Percentiles rank a stretch among this genome's conserved stretches.
These are phyloP conservation scores for Lasius fuliginosus DNA, from an alignment of 2,888 invertebrate genomes.

Conservation along the genomic window DNA sequence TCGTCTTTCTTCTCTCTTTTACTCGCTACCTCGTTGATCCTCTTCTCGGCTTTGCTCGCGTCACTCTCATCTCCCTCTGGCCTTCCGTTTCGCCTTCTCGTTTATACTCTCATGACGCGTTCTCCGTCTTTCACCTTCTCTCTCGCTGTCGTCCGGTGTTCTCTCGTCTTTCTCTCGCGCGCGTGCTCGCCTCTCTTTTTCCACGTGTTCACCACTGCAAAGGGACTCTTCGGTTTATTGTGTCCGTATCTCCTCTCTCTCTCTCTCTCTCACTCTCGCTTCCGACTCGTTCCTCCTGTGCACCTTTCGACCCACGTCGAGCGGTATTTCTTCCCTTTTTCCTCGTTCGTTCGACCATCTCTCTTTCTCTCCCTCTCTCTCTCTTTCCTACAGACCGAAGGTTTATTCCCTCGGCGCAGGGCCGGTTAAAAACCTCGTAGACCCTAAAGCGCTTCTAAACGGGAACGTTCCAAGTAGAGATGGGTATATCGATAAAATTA, in stretches of 20 bases:
- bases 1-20: conserved; percentile 48
- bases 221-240: conserved; percentile 40
- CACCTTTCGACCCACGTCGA: conserved; percentile 29
- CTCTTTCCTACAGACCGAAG: conserved; percentile 23
- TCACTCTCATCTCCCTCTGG: conserved; percentile 8
- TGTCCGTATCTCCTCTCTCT: conserved; percentile 16
- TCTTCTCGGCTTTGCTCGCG: conserved; percentile 23
- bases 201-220: conserved; percentile 25
- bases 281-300: conserved; percentile 6
- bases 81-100: conserved; percentile 33
- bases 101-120: conserved; percentile 41
- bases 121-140: conserved; percentile 22
- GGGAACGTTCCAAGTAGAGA: background rate
- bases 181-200: conserved; percentile 9
- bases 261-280: conserved; percentile 29
- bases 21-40: conserved; percentile 33
- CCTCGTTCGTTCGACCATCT: conserved; percentile 7
- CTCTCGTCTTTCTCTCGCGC: conserved; percentile 1
- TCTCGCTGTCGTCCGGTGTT: background rate
- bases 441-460: conserved; percentile 33
- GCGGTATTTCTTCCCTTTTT: conserved; percentile 37
- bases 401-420: conserved; percentile 44
- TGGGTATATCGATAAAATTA: conserved; percentile 11
- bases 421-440: conserved; percentile 46
- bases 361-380: conserved; percentile 37